Evolutionary conservation across 2,888 invertebrate genomes (phyloP), one percentile per base, ranked within the genome.

Genomic region (Belgica antarctica): DNA sequence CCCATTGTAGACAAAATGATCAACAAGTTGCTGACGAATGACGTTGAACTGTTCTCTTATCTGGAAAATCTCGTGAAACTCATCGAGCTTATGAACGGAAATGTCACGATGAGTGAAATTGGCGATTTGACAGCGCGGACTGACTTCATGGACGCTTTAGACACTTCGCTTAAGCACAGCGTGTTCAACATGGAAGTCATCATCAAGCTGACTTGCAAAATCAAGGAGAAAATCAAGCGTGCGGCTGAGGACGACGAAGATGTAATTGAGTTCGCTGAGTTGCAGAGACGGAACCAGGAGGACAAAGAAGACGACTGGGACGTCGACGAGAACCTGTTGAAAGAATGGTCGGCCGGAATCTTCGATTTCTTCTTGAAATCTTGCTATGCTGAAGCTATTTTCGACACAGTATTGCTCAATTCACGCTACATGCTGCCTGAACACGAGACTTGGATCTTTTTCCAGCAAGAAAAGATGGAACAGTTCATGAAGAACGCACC

Each of bases 291-390:
- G 34, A 2, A 12, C 65, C 59, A n/a, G 71, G 77, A 78, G 34
- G 72, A 77, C 17, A 76, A 76, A 1, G 77, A 78, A 61, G 77
- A 78, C 66, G 77, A 76, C 63, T 77, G 76, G 71, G 79, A 78
- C 75, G 74, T 76, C 46, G 76, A 76, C 73, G 77, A 77, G 12
- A 76, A 75, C 71, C 70, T 77, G 15, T 72, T 78, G 0, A 77
- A 76, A 70, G 73, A 74, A 17, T 79, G 78, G 78, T 76, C 77
- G 0, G 76, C 77, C 8, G 72, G 72, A 15, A 71, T 79, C 62
- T 75, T 75, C 65, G 71, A 71, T 0, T 74, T 77, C 59, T 72
- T 77, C 1, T 12, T 76, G 19, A 74, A 76, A 70, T 74, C 76
- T 17, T 72, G 78, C 22, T 75, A 75, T 28, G 73, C 76, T 15